phyloP scores from a whole-genome alignment of 2,113 vertebrate genomes.

The Myotis brandtii region DNA sequence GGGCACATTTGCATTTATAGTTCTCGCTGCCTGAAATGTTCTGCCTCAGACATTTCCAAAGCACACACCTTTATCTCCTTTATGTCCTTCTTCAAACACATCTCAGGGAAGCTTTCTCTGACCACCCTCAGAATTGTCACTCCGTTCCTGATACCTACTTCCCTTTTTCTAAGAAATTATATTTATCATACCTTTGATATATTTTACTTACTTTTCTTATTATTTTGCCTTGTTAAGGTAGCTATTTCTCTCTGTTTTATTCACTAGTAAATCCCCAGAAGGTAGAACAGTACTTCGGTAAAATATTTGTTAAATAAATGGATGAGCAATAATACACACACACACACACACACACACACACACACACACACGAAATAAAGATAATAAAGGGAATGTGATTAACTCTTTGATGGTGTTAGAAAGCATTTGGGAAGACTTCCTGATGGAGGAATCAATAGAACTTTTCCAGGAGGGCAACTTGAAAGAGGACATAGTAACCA shows the following conservation, averaged over 20 bases:
- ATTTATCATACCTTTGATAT: background rate
- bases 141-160: background rate
- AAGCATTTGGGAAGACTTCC: background rate
- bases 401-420: background rate
- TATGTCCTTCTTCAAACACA: background rate
- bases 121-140: background rate
- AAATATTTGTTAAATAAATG: conserved; percentile 16
- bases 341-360: no score
- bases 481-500: background rate
- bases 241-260: background rate
- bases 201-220: background rate
- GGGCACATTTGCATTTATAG: background rate
- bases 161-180: background rate
- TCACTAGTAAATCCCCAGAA: background rate
- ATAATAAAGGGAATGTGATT: background rate
- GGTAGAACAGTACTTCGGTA: background rate
- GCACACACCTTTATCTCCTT: background rate
- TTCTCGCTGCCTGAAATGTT: background rate
- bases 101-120: background rate
- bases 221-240: background rate
- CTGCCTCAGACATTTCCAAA: background rate
- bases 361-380: background rate
- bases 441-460: background rate
- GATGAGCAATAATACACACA: background rate
- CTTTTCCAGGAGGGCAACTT: background rate